Conservation (phyloP, 2,797 vertebrate genomes). For the Argentina silus region DNA sequence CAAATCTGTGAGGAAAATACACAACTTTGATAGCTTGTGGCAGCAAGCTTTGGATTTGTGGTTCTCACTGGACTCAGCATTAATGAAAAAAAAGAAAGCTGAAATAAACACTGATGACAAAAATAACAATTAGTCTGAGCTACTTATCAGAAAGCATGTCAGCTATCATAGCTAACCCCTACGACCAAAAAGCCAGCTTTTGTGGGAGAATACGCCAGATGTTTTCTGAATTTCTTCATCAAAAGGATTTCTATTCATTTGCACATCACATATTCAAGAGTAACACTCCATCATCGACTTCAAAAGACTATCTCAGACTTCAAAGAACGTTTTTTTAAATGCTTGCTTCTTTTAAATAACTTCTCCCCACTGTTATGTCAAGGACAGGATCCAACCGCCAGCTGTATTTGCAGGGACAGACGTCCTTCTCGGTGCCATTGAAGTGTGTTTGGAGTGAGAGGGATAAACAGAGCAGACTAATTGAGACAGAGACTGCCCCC, state of each 20-base stretch:
- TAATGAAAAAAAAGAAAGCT: neutral
- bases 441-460: slow-evolving; percentile 53
- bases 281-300: slow-evolving; percentile 59
- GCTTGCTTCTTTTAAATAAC: slow-evolving; percentile 28
- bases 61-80: slow-evolving; percentile 14
- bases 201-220: slow-evolving; percentile 34
- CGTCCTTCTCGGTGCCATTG: slow-evolving; percentile 53
- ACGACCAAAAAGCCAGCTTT: slow-evolving; percentile 30
- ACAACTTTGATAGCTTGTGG: neutral
- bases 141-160: slow-evolving; percentile 51
- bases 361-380: slow-evolving; percentile 34
- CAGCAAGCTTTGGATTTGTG: slow-evolving; percentile 1
- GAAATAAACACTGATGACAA: slow-evolving; percentile 33
- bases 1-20: neutral
- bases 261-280: slow-evolving; percentile 40
- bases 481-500: slow-evolving; percentile 69
- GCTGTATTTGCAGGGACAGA: slow-evolving; percentile 64
- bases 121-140: slow-evolving; percentile 41
- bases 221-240: slow-evolving; percentile 30
- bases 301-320: slow-evolving; percentile 64
- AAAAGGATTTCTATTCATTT: slow-evolving; percentile 44
- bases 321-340: slow-evolving; percentile 50
- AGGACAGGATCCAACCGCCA: slow-evolving; percentile 38
- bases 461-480: slow-evolving; percentile 68
- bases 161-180: slow-evolving; percentile 47